Evolutionary conservation across 1,140 invertebrate genomes (phyloP), one percentile per base, ranked within the genome.

Genomic region (Agrilus planipennis): DNA sequence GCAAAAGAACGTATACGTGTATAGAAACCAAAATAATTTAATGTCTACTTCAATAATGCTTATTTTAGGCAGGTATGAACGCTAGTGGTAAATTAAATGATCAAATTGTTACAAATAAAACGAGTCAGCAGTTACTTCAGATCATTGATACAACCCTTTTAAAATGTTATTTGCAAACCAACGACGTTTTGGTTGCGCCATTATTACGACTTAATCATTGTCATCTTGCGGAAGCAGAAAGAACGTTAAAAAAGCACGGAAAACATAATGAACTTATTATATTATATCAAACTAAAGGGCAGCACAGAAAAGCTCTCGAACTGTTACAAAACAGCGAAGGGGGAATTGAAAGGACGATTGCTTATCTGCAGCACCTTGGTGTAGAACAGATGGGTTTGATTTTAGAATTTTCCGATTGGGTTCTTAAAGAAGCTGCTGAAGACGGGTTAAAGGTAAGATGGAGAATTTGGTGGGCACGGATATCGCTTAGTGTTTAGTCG

Each of bases 121-220:
- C 51, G 10, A 45, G 51, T 11, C 43, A 58, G 36, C 75, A 91
- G 47, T 68, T 94, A 21, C 61, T 92, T 15, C 89, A 93, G 64
- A 89, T 96, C 28, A 93, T 97, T 46, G 94, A 97, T 59, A 97
- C 92, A 3, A 95, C 92, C 1, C 63, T 98, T 30, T 67, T 98
- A 0, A 97, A 97, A 61, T 96, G 92, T 63, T 98, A 96, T 68
- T 70, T 97, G 34, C 81, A 89, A 80, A 95, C 88, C 1, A 97
- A 97, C 62, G 90, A 95, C 69, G 88, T 87, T 0, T 67, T 96
- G 25, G 84, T 97, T 4, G 86, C 89, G 0, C 82, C 91, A 1
- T 62, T 99, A 11, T 61, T 99, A 3, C 75, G 94, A 9, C 64
- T 93, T n/a, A 98, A 96, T 64, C 81, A 91, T 57, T 97, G 93